A percentile compares a stretch with the other conserved stretches of the same genome.
These are phyloP conservation scores for Piprites chloris DNA, from an alignment of 2,113 vertebrate species.

Conservation along the genomic window DNA sequence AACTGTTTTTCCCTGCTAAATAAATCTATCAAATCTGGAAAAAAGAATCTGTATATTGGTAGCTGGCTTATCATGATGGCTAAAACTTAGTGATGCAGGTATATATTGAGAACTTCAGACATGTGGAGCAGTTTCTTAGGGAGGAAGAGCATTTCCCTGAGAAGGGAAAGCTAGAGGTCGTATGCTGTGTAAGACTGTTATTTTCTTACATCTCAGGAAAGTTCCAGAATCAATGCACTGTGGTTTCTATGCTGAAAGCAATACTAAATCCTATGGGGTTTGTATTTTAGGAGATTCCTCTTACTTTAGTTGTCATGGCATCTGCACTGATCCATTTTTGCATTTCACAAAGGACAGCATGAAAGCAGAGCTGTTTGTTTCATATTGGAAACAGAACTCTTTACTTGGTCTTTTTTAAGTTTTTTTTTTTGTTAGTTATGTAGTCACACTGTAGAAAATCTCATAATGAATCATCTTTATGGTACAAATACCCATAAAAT, in stretches of 20 bases:
- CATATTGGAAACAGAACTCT: background rate
- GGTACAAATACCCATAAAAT: background rate
- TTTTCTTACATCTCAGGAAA: background rate
- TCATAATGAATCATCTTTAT: background rate
- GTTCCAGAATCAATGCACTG: background rate
- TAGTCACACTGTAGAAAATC: background rate
- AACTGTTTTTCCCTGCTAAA: background rate
- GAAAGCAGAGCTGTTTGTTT: background rate
- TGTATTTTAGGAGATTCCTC: background rate
- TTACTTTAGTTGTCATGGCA: background rate
- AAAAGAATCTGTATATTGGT: background rate
- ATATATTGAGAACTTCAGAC: background rate
- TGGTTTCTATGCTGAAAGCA: background rate
- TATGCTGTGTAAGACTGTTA: background rate
- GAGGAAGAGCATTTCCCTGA: background rate
- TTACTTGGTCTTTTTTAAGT: background rate
- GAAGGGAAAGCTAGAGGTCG: background rate
- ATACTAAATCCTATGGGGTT: background rate
- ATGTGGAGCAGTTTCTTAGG: background rate
- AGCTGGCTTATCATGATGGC: background rate
- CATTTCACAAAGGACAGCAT: background rate
- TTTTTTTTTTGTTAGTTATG: background rate
- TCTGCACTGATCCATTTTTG: background rate
- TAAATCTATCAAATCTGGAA: background rate
- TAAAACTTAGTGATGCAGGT: background rate